phyloP scores from a whole-genome alignment of 2,797 vertebrate genomes.

The Mus minutoides region DNA sequence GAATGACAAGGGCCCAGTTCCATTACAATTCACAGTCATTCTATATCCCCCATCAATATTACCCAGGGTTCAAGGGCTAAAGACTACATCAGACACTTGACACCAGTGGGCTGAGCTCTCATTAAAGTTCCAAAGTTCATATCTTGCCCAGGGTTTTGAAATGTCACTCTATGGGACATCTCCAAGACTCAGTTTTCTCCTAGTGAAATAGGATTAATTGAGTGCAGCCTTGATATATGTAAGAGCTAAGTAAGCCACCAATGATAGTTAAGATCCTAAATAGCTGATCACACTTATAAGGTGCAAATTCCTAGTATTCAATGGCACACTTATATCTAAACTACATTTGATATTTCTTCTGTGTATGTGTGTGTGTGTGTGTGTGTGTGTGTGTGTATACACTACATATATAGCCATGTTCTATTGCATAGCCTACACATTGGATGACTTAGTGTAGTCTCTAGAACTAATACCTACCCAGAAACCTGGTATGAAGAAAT shows the following conservation, averaged over 20 bases:
- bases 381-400: neutral
- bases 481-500: neutral
- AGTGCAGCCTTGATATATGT: neutral
- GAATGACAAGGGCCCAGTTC: neutral
- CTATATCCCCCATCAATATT: neutral
- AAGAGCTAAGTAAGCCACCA: neutral
- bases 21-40: neutral
- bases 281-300: neutral
- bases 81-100: neutral
- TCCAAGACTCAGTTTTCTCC: neutral
- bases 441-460: neutral
- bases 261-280: neutral
- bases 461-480: neutral
- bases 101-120: neutral
- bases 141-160: neutral
- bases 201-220: neutral
- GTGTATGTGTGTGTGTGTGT: neutral
- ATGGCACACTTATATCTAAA: neutral
- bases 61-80: neutral
- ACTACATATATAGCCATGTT: neutral
- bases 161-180: neutral
- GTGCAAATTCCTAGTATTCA: neutral
- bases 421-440: neutral
- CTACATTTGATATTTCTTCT: constrained; percentile 7
- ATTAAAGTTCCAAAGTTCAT: neutral